Base-by-base conservation (phyloP, 1,140 invertebrate genomes). In the Hydropsyche tenuis region DNA sequence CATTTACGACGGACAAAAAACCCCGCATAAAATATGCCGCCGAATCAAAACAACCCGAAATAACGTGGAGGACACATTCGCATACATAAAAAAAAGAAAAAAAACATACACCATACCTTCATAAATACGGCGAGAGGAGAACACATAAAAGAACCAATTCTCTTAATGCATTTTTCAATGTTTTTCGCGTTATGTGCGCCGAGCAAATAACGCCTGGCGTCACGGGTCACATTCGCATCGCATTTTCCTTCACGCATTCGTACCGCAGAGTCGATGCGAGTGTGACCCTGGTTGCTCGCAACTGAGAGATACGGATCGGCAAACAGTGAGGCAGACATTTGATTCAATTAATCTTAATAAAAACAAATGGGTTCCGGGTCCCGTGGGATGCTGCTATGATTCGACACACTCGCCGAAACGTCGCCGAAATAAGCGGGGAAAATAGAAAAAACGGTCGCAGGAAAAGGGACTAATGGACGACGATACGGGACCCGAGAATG, bases 311-410 rank as follows among this genome's bases (percentile, higher is more conserved):
- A 30, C 30, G 60, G 14, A 64, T 43, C 51, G 64, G 65, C 18
- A 73, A 69, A 69, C 51, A 53, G 53, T 25, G n/a, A 27, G 25
- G 46, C 20, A 20, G 60, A 46, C 65, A 69, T 69, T 69, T 69
- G 65, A 72, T 69, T 75, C 74, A 75, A 75, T 75, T 75, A 75
- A 75, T 75, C 74, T 72, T 75, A 75, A 73, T 75, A 75, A 75
- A 73, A 75, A 75, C 63, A 73, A 75, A 75, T 69, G 70, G 64
- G 43, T 43, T 73, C 70, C 25, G 48, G 30, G 25, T 65, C 60
- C 42, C 45, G n/a, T 51, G 60, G 43, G 65, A 69, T 18, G 64
- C 22, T 14, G 60, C 60, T 63, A 30, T 66, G 65, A 69, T 69
- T 65, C 66, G 62, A 12, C 23, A 65, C 22, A 60, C 56, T 60